Percentiles rank a stretch among this genome's conserved stretches.
Conservation (phyloP, 2,888 invertebrate species). For the Neoitamus cyanurus region DNA sequence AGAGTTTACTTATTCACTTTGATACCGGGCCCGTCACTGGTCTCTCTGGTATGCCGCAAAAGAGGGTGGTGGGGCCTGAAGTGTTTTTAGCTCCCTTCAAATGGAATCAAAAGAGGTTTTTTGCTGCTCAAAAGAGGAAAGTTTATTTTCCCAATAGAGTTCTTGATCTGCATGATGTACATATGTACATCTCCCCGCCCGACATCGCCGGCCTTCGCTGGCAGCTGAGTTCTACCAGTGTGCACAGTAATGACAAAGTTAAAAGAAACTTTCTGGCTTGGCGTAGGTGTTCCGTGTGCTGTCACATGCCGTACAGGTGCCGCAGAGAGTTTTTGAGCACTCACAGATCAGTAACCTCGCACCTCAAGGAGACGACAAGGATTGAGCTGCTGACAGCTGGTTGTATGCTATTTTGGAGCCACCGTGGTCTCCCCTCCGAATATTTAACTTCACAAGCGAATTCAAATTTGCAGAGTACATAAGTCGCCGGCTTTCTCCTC, state of each 20-base stretch:
- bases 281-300: neutral
- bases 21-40: neutral
- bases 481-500: neutral
- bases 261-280: neutral
- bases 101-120: neutral
- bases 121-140: neutral
- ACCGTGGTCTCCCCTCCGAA: neutral
- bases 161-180: constrained; percentile 23
- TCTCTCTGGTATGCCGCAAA: neutral
- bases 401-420: neutral
- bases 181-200: neutral
- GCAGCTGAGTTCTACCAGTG: neutral
- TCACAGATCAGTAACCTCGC: neutral
- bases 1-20: constrained; percentile 30
- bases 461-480: neutral
- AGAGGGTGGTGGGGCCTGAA: neutral
- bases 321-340: neutral
- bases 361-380: neutral
- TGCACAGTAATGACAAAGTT: neutral
- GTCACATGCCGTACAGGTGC: neutral
- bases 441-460: neutral
- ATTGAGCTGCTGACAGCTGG: neutral
- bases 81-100: neutral
- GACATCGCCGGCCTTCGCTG: neutral
- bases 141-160: constrained; percentile 31